Evolutionary conservation across 2,888 invertebrate species (phyloP), one percentile per base, ranked within the genome.

Genomic region (Saturnia pavonia): DNA sequence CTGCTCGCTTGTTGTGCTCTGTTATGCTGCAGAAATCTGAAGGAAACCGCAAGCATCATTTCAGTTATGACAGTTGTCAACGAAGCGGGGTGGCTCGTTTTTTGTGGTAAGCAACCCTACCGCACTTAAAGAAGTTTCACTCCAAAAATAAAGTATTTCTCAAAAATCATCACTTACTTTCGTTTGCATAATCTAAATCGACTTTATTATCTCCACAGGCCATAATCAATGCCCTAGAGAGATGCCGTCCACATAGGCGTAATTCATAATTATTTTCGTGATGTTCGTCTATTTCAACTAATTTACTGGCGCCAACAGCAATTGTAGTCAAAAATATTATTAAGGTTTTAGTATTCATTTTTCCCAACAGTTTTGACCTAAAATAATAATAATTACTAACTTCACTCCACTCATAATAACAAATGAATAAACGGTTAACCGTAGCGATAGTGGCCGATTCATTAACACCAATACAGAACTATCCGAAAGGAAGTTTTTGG

Each of bases 201-300:
- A 60, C 14, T 27, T 25, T 9, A 27, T 60, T 3, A 1, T 40
- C 9, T 19, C 40, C 19, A 40, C 65, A 65, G n/a, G 19, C 40
- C 19, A 40, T 8, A 16, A 16, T 65, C 40, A 65, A 65, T 19
- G 65, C 12, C n/a, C 19, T 40, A 19, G 9, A 0, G 7, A 65
- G 34, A n/a, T 14, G 65, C 8, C 65, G 65, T 65, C 65, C 65
- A 65, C 65, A 65, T 40, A 40, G n/a, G 9, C 7, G 65, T 65
- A 65, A 40, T 40, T 16, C n/a, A 65, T n/a, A 65, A 40, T 65
- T 40, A 40, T 65, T 40, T n/a, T 65, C 40, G 16, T 65, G n/a
- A n/a, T 65, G 40, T 65, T 65, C 40, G n/a, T 65, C 40, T 65
- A 40, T 34, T 60, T 27, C 19, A 25, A 27, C 12, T 27, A 60